Evolutionary conservation across 1,140 invertebrate genomes (phyloP), one percentile per base, ranked within the genome.

Genomic region (Colletes latitarsis): DNA sequence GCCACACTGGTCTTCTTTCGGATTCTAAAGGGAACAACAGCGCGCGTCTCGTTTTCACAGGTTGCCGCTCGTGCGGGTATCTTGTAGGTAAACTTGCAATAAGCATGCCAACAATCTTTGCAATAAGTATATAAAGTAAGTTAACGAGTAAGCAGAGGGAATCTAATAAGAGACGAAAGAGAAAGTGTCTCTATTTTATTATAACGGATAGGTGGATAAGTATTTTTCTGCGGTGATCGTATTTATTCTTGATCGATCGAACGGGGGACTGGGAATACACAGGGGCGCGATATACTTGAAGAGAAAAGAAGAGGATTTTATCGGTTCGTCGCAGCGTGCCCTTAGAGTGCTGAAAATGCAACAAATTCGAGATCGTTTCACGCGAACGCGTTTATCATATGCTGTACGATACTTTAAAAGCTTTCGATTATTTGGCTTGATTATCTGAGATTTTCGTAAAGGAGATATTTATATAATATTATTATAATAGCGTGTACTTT

Each of bases 81-180:
- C 70, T 75, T 60, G 57, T 75, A 75, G 49, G 46, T 75, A 82
- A 77, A 70, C 72, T 85, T 75, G 83, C 83, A 86, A 85, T 83
- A 83, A 76, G 80, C 80, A 82, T 69, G 57, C 62, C 68, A 72
- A 80, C 67, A 82, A 77, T 85, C 81, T 82, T 60, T 63, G 77
- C 70, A 73, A 87, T 83, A 83, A 82, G 49, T 77, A 82, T 55
- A 62, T 21, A 53, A 67, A 58, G n/a, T 77, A 78, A 67, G 60
- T 53, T 53, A 58, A 39, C 39, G 10, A 19, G 55, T 41, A 71
- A 15, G 46, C 66, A 52, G 14, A 17, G 19, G 6, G 46, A 30
- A 63, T 68, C 17, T 63, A 79, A 30, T 30, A 62, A 8, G 63
- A 41, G 52, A 79, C 52, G 57, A 41, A 19, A 58, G 46, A 72